phyloP scores from a whole-genome alignment of 2,797 vertebrate genomes.

The Poliocrania exsul region DNA sequence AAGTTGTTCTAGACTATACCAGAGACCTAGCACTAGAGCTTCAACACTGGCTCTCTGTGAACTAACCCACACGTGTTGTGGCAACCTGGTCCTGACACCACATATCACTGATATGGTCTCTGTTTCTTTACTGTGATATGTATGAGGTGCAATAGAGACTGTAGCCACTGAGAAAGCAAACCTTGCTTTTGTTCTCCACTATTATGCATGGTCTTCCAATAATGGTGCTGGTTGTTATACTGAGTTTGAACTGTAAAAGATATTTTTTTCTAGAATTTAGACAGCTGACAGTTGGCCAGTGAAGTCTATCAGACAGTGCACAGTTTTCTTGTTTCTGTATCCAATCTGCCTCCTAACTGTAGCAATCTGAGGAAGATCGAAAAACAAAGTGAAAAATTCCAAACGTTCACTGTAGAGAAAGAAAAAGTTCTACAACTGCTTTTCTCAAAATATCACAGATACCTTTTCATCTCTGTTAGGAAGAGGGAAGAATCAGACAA shows the following conservation, averaged over 20 bases:
- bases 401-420: background rate
- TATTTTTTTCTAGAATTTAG: background rate
- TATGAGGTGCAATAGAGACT: background rate
- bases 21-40: background rate
- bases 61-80: fast-evolving
- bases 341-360: background rate
- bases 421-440: background rate
- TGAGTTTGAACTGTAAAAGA: background rate
- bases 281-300: background rate
- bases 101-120: background rate
- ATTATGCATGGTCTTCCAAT: background rate
- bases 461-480: background rate
- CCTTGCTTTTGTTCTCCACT: background rate
- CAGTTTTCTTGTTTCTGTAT: background rate
- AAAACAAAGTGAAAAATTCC: background rate
- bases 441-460: background rate
- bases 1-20: background rate
- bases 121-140: background rate
- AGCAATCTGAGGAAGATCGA: background rate
- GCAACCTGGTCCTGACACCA: background rate
- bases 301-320: background rate
- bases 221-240: background rate
- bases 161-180: background rate
- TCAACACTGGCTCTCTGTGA: background rate
- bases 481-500: constrained; percentile 7